Conservation (phyloP, 2,797 vertebrate species). For the Poecilia gillii region DNA sequence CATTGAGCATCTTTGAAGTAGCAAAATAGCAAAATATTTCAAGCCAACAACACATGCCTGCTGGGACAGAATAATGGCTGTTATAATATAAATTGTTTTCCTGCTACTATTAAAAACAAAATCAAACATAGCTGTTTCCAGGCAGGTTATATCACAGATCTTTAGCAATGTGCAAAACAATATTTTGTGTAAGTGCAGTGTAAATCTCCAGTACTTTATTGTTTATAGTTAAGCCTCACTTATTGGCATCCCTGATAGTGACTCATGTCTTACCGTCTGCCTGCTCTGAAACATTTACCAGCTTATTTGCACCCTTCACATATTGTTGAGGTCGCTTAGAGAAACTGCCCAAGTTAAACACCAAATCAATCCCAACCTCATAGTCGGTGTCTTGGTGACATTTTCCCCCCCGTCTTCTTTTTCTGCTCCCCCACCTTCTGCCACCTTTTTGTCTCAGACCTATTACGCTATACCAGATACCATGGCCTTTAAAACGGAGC, state of each 20-base stretch:
- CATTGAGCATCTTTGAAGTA: background rate
- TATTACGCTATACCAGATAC: constrained; percentile 96
- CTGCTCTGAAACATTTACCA: constrained; percentile 22
- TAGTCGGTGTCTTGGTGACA: constrained; percentile 63
- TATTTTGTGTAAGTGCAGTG: background rate
- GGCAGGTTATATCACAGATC: constrained; percentile 2
- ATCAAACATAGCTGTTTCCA: background rate
- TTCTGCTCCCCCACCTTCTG: constrained; percentile 19
- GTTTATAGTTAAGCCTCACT: background rate
- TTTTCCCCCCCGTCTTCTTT: constrained; percentile 65
- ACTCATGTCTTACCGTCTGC: constrained; percentile 6
- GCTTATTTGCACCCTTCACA: constrained; percentile 24
- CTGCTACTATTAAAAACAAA: background rate
- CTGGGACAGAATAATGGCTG: constrained; percentile 2
- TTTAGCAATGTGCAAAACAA: background rate
- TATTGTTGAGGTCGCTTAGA: constrained; percentile 33
- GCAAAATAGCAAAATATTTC: constrained; percentile 6
- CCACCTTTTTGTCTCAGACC: constrained; percentile 80
- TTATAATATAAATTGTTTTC: constrained; percentile 13
- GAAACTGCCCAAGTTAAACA: constrained; percentile 31
- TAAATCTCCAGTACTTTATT: background rate
- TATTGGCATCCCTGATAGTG: background rate
- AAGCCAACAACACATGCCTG: background rate
- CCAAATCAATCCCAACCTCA: constrained; percentile 54
- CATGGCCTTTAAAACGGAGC: constrained; percentile 91